Evolutionary conservation across 1,140 invertebrate genomes (phyloP).

Genomic region (Archivesica marissinica): DNA sequence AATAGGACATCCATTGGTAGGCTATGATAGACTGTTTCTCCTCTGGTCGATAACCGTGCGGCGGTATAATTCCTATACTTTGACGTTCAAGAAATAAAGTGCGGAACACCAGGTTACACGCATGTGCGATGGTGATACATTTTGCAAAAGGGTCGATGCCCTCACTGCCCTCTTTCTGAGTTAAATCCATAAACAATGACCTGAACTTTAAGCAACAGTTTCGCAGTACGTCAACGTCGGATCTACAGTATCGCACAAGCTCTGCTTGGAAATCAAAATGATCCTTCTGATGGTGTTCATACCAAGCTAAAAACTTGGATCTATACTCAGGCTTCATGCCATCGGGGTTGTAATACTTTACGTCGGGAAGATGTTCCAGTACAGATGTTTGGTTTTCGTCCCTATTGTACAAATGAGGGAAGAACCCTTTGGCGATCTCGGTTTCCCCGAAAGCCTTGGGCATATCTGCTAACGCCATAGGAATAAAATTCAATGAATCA

Average conservation of each 20-base stretch:
- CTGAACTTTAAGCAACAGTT: slow-evolving; percentile 24
- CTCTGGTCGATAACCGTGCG: not conserved
- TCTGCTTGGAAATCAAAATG: slow-evolving; percentile 29
- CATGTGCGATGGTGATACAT: not conserved
- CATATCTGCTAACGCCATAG: slow-evolving; percentile 26
- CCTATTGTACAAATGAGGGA: slow-evolving; percentile 43
- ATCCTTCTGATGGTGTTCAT: not conserved
- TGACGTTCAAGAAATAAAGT: not conserved
- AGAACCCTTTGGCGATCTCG: slow-evolving; percentile 51
- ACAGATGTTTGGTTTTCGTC: slow-evolving; percentile 5
- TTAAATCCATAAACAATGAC: not conserved
- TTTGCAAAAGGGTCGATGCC: slow-evolving; percentile 3
- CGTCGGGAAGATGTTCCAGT: not conserved
- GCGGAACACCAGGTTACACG: not conserved
- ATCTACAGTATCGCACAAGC: not conserved
- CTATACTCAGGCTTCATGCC: slow-evolving; percentile 14
- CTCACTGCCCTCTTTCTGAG: not conserved
- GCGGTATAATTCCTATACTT: not conserved
- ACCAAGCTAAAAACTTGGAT: slow-evolving; percentile 27
- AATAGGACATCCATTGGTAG: not conserved
- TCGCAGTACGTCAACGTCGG: slow-evolving; percentile 51
- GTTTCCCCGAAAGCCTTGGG: slow-evolving; percentile 46
- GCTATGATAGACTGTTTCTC: not conserved
- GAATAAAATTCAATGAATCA: slow-evolving; percentile 2
- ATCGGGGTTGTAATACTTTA: slow-evolving; percentile 10